Conservation (phyloP, 2,113 vertebrate genomes). For the Melanotaenia duboulayi region DNA sequence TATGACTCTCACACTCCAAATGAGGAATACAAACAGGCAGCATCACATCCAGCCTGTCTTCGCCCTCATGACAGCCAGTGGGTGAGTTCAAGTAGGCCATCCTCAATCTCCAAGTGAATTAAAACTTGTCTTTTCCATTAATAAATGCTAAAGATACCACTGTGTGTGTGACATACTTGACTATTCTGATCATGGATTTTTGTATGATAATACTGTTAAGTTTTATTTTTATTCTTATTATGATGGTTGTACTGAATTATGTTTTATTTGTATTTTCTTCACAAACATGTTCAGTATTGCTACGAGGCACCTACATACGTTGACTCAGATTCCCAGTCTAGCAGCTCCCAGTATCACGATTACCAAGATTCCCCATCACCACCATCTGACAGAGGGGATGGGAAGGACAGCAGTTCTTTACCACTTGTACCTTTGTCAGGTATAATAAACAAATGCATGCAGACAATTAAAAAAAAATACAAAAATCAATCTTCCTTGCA, state of each 20-base stretch:
- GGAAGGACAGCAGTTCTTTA: conserved; percentile 49
- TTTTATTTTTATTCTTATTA: not conserved
- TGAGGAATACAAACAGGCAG: conserved; percentile 64
- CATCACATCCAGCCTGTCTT: conserved; percentile 53
- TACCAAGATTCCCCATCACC: conserved; percentile 78
- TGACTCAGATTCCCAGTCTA: conserved; percentile 84
- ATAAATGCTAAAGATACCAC: not conserved
- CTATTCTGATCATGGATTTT: not conserved
- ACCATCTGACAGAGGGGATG: conserved; percentile 50
- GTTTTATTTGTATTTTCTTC: conserved; percentile 21
- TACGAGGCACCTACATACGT: conserved; percentile 62
- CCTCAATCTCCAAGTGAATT: not conserved
- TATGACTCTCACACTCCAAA: conserved; percentile 48
- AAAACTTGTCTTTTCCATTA: not conserved
- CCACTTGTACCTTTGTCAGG: conserved; percentile 76
- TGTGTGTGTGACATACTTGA: not conserved
- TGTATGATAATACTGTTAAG: not conserved
- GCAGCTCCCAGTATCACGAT: conserved; percentile 80
- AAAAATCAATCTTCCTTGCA: not conserved
- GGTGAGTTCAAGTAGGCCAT: conserved; percentile 58
- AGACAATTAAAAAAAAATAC: not conserved
- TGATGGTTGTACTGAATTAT: not conserved
- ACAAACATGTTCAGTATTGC: conserved; percentile 64
- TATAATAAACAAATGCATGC: conserved; percentile 34
- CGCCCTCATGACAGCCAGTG: conserved; percentile 66